Percentiles rank a stretch among this genome's conserved stretches.
Evolutionary conservation across 2,888 invertebrate species (phyloP).

Genomic region (Zaprionus lineosus): DNA sequence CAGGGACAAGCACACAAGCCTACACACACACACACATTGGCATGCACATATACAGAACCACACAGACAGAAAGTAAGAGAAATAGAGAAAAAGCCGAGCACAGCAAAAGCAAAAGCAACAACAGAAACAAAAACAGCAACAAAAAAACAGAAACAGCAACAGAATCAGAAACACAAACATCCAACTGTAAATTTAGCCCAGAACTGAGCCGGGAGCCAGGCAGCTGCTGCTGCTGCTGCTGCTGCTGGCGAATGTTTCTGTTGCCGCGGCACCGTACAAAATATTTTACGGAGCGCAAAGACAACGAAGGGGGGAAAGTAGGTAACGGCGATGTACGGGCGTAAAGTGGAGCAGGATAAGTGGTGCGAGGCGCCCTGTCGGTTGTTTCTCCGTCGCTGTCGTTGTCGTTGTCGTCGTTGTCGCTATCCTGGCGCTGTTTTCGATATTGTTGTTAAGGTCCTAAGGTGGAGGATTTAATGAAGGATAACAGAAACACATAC

Average conservation of each 20-base stretch:
- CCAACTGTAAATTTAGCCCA: constrained; percentile 26
- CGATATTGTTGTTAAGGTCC: constrained; percentile 68
- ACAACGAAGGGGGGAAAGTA: not conserved
- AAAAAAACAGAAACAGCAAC: constrained; percentile 26
- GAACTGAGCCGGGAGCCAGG: not conserved
- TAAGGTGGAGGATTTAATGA: constrained; percentile 75
- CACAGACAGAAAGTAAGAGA: constrained; percentile 6
- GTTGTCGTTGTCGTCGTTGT: constrained; percentile 19
- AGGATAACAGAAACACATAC: constrained; percentile 60
- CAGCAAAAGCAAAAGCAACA: constrained; percentile 19
- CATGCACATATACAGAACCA: not conserved
- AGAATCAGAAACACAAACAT: constrained; percentile 17
- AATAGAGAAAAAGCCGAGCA: constrained; percentile 29
- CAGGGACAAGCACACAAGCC: constrained; percentile 35
- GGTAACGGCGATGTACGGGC: not conserved
- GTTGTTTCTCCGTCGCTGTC: constrained; percentile 40
- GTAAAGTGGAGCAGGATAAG: constrained; percentile 35
- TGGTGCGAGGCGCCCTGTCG: constrained; percentile 10
- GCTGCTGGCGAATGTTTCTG: too few species aligned
- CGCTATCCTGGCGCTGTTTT: constrained; percentile 41
- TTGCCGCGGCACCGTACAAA: too few species aligned
- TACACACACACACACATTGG: constrained; percentile 3
- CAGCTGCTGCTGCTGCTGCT: too few species aligned
- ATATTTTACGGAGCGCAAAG: too few species aligned
- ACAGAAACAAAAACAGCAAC: not conserved